These are phyloP conservation scores for Phenganax stokvisi DNA, from an alignment of 92 coral and sea anemone genomes.

Conservation along the genomic window DNA sequence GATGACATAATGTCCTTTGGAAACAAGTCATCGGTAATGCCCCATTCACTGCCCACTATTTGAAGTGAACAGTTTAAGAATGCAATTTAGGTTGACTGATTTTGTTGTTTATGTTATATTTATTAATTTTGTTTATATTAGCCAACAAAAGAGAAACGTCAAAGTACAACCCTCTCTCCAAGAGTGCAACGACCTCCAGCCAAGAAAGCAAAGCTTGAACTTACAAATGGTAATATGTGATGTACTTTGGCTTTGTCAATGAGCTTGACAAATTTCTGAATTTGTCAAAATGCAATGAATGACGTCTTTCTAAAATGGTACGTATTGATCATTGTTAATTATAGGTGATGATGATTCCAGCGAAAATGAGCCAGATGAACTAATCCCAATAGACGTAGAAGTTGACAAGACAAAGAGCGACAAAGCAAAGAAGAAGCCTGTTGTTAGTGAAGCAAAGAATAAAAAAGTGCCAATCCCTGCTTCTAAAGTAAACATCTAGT, in stretches of 20 bases:
- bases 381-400: background rate
- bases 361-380: slow-evolving; percentile 38
- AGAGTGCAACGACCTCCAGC: slow-evolving; percentile 21
- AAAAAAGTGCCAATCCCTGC: slow-evolving; percentile 19
- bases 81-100: background rate
- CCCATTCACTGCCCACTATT: background rate
- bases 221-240: background rate
- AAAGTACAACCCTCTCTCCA: background rate
- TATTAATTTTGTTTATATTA: background rate
- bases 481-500: background rate
- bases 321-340: no score
- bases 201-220: slow-evolving; percentile 29
- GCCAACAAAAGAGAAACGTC: slow-evolving; percentile 17
- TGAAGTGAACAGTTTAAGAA: background rate
- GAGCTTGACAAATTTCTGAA: no score
- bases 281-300: no score
- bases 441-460: slow-evolving; percentile 23
- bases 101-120: background rate
- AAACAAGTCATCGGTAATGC: background rate
- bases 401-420: slow-evolving; percentile 22
- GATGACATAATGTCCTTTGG: slow-evolving; percentile 14
- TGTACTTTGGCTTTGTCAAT: no score
- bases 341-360: slow-evolving; percentile 37
- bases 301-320: no score
- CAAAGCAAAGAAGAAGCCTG: slow-evolving; percentile 33